These are phyloP conservation scores for Phoxinus dragarum DNA, from an alignment of 2,797 vertebrate genomes.

Conservation along the genomic window DNA sequence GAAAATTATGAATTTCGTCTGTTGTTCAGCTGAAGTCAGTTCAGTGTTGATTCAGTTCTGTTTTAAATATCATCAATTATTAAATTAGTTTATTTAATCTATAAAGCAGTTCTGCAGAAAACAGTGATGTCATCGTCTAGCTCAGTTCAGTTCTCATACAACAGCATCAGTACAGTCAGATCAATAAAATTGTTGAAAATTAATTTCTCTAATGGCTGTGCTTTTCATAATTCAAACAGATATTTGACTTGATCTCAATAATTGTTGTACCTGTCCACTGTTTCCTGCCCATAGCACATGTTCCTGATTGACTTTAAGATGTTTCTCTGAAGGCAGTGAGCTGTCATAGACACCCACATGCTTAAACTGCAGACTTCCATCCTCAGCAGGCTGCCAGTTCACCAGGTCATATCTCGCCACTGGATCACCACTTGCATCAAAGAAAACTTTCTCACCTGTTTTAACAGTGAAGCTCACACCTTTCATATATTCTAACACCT, in stretches of 20 bases:
- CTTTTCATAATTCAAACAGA: background rate
- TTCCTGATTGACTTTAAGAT: conserved; percentile 66
- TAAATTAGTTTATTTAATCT: background rate
- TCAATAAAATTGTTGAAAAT: no score
- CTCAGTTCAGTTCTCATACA: no score
- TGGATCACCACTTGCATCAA: conserved; percentile 72
- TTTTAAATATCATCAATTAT: background rate
- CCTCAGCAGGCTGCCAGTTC: conserved; percentile 74
- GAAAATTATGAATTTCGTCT: background rate
- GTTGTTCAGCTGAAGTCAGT: background rate
- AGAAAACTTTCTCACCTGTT: conserved; percentile 53
- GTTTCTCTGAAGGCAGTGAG: conserved; percentile 65
- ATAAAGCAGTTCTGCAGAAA: background rate
- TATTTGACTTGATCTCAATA: background rate
- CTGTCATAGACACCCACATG: conserved; percentile 76
- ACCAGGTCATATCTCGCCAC: conserved; percentile 75
- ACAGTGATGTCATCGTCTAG: background rate
- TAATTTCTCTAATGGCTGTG: background rate
- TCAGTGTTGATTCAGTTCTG: background rate
- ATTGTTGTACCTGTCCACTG: conserved; percentile 56
- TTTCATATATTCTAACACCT: conserved; percentile 40
- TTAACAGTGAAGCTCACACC: conserved; percentile 53
- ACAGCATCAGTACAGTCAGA: no score
- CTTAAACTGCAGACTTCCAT: conserved; percentile 68
- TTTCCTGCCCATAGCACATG: conserved; percentile 71